Conservation (phyloP, 2,888 invertebrate genomes). For the Athrips mouffetella region DNA sequence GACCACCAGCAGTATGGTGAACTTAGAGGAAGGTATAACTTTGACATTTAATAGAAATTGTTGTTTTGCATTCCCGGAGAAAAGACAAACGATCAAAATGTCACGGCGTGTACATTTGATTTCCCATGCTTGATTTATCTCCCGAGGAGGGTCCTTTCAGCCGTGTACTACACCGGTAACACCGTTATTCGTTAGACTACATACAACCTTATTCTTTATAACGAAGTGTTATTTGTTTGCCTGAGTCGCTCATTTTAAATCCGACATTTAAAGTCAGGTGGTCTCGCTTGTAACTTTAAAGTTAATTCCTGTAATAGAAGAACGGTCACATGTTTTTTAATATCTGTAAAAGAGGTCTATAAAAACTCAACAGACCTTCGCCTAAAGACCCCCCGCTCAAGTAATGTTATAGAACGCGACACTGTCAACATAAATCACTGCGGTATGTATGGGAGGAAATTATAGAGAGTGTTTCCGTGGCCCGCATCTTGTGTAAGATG, state of each 20-base stretch:
- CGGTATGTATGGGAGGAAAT: conserved; percentile 55
- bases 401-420: conserved; percentile 45
- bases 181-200: conserved; percentile 21
- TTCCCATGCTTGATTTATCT: conserved; percentile 55
- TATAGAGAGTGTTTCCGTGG: conserved; percentile 57
- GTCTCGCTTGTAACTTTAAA: conserved; percentile 24
- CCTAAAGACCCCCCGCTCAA: conserved; percentile 27
- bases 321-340: conserved; percentile 28
- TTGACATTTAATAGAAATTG: conserved; percentile 17
- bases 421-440: conserved; percentile 58
- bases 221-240: conserved; percentile 16
- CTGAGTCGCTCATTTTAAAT: conserved; percentile 18
- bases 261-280: conserved; percentile 23
- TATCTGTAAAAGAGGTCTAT: conserved; percentile 26
- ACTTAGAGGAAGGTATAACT: conserved; percentile 8
- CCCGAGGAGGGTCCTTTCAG: conserved; percentile 45
- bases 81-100: conserved; percentile 41
- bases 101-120: conserved; percentile 39
- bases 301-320: conserved; percentile 30
- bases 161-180: conserved; percentile 30
- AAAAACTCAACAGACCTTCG: conserved; percentile 25
- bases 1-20: background rate
- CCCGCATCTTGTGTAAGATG: conserved; percentile 62
- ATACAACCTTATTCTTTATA: conserved; percentile 21
- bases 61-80: conserved; percentile 26